Percentiles rank a stretch among this genome's conserved stretches.
Evolutionary conservation across 2,797 vertebrate genomes (phyloP).

Genomic region (Danio jaintianensis): DNA sequence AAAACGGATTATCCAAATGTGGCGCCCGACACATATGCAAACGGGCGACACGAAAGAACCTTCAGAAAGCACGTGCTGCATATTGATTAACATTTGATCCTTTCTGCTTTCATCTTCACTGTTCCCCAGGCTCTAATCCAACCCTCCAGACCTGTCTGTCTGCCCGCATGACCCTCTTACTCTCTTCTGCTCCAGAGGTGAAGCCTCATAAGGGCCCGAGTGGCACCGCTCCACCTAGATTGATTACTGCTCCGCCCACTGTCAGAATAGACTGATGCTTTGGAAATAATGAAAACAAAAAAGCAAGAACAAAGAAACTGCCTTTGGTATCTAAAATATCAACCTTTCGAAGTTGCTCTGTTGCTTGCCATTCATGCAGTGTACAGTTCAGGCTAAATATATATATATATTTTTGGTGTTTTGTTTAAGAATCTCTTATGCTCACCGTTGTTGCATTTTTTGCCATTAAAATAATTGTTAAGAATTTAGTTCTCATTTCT

Average conservation of each 20-base stretch:
- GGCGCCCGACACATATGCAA: slow-evolving; percentile 47
- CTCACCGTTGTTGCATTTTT: too few relatives aligned
- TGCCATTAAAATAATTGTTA: too few relatives aligned
- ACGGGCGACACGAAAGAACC: slow-evolving; percentile 34
- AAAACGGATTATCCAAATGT: slow-evolving; percentile 50
- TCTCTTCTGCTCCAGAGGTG: slow-evolving; percentile 34
- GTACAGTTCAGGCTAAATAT: too few relatives aligned
- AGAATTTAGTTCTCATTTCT: too few relatives aligned
- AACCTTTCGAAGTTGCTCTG: not conserved
- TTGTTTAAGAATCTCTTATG: too few relatives aligned
- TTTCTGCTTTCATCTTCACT: slow-evolving; percentile 63
- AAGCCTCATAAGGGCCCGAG: not conserved
- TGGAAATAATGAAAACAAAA: slow-evolving; percentile 27
- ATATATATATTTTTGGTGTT: too few relatives aligned
- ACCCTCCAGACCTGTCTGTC: slow-evolving; percentile 40
- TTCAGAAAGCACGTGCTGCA: slow-evolving; percentile 57
- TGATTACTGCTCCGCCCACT: slow-evolving; percentile 2
- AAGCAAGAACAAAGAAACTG: slow-evolving; percentile 5
- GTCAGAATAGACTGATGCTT: slow-evolving; percentile 46
- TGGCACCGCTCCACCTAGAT: not conserved
- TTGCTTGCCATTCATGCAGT: too few relatives aligned
- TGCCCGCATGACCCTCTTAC: slow-evolving; percentile 10
- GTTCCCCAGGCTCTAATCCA: slow-evolving; percentile 46
- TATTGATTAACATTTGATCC: slow-evolving; percentile 80
- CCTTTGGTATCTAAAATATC: not conserved